Evolutionary conservation across 2,113 vertebrate genomes (phyloP).

Genomic region (Rynchops niger): DNA sequence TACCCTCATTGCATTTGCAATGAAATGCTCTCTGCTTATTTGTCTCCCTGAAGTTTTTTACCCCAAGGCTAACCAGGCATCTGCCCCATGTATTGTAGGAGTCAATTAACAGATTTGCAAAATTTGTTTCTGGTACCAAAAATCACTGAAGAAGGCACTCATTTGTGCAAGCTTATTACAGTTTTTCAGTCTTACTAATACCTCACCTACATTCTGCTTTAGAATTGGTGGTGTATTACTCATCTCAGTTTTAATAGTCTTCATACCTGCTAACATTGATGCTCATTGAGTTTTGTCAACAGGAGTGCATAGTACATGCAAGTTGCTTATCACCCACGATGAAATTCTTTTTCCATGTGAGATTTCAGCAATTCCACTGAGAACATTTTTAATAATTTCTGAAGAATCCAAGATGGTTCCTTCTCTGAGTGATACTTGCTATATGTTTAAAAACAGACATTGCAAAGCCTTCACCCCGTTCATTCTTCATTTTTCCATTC

Average conservation of each 20-base stretch:
- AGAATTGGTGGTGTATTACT: neutral
- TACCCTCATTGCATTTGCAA: neutral
- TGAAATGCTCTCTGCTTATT: neutral
- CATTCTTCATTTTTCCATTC: neutral
- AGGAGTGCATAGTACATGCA: neutral
- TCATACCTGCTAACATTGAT: accelerated
- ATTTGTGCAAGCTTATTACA: neutral
- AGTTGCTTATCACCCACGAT: neutral
- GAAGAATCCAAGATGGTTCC: neutral
- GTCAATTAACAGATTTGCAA: neutral
- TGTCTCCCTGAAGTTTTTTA: neutral
- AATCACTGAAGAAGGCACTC: neutral
- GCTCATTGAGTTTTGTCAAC: neutral
- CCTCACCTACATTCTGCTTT: neutral
- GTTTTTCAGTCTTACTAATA: neutral
- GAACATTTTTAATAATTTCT: neutral
- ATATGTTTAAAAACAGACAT: neutral
- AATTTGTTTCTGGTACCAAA: neutral
- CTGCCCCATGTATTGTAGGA: neutral
- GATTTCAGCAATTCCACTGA: neutral
- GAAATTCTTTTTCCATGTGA: neutral
- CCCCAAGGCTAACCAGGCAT: neutral
- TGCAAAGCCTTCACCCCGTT: neutral
- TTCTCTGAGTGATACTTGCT: neutral
- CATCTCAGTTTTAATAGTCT: neutral